A percentile compares a stretch with the other conserved stretches of the same genome.
These are phyloP conservation scores for Diploptera punctata DNA, from an alignment of 2,888 invertebrate genomes.

Conservation along the genomic window DNA sequence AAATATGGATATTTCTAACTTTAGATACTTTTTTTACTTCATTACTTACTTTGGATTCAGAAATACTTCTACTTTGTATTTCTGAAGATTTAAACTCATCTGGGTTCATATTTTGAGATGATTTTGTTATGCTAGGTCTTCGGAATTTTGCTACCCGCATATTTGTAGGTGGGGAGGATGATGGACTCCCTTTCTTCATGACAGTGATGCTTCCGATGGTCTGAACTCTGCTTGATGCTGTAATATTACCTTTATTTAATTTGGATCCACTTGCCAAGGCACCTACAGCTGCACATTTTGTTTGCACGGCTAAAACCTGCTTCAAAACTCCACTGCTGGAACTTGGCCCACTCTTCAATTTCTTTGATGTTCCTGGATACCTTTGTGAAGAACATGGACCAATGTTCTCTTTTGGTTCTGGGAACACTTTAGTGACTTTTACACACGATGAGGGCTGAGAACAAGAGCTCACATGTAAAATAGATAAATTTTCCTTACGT, in stretches of 20 bases:
- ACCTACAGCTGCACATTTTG: slow-evolving; percentile 34
- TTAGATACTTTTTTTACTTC: neutral
- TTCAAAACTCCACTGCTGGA: slow-evolving; percentile 30
- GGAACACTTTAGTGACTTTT: slow-evolving; percentile 22
- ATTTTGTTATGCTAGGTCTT: neutral
- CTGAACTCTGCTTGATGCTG: neutral
- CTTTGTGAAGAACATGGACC: slow-evolving; percentile 37
- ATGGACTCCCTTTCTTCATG: neutral
- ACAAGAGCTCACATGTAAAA: slow-evolving; percentile 8
- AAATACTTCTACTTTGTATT: neutral
- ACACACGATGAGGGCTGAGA: slow-evolving; percentile 20
- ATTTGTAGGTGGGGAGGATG: neutral
- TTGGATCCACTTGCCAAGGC: slow-evolving; percentile 29
- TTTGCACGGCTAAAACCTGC: slow-evolving; percentile 36
- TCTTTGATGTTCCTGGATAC: slow-evolving; percentile 12
- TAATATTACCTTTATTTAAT: neutral
- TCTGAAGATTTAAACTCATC: neutral
- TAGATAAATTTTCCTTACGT: slow-evolving; percentile 37
- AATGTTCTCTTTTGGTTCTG: slow-evolving; percentile 39
- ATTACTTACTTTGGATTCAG: neutral
- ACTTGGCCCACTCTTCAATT: slow-evolving; percentile 27
- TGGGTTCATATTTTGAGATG: neutral
- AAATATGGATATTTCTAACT: neutral
- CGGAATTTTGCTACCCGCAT: neutral
- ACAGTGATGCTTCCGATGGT: neutral